Evolutionary conservation across 2,113 vertebrate species (phyloP).

Genomic region (Pituophis catenifer): DNA sequence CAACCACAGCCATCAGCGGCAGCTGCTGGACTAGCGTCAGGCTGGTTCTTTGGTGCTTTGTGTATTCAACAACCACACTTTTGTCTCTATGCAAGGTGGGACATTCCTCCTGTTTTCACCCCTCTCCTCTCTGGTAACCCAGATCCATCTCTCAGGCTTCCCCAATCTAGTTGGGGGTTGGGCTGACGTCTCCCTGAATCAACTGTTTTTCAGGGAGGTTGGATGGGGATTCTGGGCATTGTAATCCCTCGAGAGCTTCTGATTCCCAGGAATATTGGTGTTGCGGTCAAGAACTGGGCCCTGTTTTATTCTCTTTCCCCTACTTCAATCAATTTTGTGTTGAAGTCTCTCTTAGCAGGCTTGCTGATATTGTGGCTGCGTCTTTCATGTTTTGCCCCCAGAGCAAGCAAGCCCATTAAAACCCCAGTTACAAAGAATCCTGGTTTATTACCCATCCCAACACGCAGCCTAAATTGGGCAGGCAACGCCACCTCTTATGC

Average conservation of each 20-base stretch:
- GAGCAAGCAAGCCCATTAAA: background rate
- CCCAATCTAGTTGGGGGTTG: background rate
- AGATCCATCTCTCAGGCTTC: background rate
- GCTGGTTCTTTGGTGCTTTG: constrained; percentile 48
- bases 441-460: background rate
- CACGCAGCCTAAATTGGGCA: background rate
- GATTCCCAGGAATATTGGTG: constrained; percentile 11
- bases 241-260: background rate
- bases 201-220: background rate
- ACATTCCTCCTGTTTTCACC: constrained; percentile 25
- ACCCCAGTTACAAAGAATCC: background rate
- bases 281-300: constrained; percentile 32
- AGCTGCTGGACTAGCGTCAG: constrained; percentile 40
- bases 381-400: background rate
- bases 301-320: background rate
- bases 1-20: background rate
- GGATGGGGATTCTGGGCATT: background rate
- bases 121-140: background rate
- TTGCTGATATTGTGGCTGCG: background rate
- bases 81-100: constrained; percentile 74
- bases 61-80: constrained; percentile 26
- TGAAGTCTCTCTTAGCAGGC: background rate
- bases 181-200: background rate
- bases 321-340: constrained; percentile 11
- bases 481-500: background rate